Evolutionary conservation across 1,140 invertebrate genomes (phyloP).

Genomic region (Ganaspis sp.): DNA sequence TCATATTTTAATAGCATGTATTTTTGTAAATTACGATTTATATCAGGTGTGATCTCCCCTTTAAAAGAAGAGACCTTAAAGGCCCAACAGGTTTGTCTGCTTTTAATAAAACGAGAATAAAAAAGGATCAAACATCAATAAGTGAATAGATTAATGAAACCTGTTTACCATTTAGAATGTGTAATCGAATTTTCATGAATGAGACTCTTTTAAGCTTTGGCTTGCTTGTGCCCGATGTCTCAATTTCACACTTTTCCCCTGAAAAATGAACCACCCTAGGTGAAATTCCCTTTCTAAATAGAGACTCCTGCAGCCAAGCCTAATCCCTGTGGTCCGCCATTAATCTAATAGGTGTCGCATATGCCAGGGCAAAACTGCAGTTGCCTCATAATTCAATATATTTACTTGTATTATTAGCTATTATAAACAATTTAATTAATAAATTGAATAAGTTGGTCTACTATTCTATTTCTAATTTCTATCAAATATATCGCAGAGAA

Average conservation of each 20-base stretch:
- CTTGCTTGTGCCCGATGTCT: not conserved
- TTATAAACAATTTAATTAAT: not conserved
- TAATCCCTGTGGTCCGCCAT: not conserved
- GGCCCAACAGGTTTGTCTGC: not conserved
- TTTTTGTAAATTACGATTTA: not conserved
- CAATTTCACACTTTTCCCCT: not conserved
- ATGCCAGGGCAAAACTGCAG: not conserved
- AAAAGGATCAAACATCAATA: not conserved
- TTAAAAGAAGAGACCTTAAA: not conserved
- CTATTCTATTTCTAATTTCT: too few species aligned
- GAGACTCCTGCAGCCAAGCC: not conserved
- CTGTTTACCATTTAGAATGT: slow-evolving; percentile 13
- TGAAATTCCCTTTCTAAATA: not conserved
- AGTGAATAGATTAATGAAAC: slow-evolving; percentile 8
- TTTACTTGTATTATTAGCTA: not conserved
- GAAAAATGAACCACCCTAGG: not conserved
- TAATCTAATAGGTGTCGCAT: not conserved
- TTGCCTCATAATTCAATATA: not conserved
- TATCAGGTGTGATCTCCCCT: not conserved
- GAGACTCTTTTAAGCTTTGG: not conserved
- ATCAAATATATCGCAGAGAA: too few species aligned
- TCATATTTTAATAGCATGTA: too few species aligned
- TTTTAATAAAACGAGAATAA: not conserved
- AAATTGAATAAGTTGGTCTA: too few species aligned
- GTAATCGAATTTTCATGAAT: not conserved